A percentile compares a stretch with the other conserved stretches of the same genome.
Evolutionary conservation across 2,797 vertebrate species (phyloP).

Genomic region (Protonibea diacanthus): DNA sequence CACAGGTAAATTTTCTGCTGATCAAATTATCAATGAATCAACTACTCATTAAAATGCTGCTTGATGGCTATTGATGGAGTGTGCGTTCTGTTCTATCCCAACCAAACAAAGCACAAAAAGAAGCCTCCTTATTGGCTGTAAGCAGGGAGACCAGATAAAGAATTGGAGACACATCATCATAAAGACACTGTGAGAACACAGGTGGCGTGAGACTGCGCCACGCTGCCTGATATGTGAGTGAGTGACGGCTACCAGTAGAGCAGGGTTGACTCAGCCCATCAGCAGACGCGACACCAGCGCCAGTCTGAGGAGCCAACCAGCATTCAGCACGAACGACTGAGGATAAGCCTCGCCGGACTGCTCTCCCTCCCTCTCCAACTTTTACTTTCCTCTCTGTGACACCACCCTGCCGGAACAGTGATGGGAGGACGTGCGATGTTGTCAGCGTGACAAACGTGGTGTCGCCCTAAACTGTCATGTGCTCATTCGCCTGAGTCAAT

Average conservation of each 20-base stretch:
- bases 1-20: conserved; percentile 11
- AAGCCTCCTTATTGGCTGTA: conserved; percentile 23
- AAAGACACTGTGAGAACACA: conserved; percentile 57
- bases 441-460: conserved; percentile 37
- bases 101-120: conserved; percentile 19
- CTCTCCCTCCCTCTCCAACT: conserved; percentile 22
- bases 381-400: conserved; percentile 45
- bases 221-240: conserved; percentile 68
- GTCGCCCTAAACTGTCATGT: conserved; percentile 57
- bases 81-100: conserved; percentile 10
- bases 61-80: conserved; percentile 6
- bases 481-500: conserved; percentile 57
- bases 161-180: conserved; percentile 48
- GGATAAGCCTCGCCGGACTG: conserved; percentile 18
- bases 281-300: conserved; percentile 65
- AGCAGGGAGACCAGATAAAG: conserved; percentile 46
- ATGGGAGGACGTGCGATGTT: conserved; percentile 47
- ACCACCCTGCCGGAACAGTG: conserved; percentile 29
- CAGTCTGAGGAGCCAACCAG: conserved; percentile 51
- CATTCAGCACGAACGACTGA: conserved; percentile 19
- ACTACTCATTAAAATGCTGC: background rate
- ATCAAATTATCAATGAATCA: conserved; percentile 35
- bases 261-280: conserved; percentile 69
- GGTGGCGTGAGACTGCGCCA: conserved; percentile 67
- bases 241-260: conserved; percentile 78